phyloP scores from a whole-genome alignment of 2,113 vertebrate species.

The Lampris incognitus region DNA sequence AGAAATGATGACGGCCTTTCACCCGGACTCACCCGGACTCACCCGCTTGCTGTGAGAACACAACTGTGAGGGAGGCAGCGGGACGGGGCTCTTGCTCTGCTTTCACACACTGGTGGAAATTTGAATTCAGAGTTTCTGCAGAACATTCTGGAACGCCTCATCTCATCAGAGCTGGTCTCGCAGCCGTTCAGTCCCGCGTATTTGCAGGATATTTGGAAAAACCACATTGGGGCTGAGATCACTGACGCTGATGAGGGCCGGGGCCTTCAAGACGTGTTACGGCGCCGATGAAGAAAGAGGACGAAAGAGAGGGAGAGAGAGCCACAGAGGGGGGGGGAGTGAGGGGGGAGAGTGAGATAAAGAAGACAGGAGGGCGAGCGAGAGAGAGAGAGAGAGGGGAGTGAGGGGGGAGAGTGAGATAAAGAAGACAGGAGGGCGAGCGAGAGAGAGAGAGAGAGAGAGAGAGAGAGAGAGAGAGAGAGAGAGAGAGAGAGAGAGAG shows the following conservation, averaged over 20 bases:
- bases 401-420: no score
- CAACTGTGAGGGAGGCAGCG: neutral
- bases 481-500: neutral
- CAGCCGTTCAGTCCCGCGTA: conserved; percentile 10
- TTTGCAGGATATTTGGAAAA: conserved; percentile 17
- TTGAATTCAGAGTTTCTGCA: neutral
- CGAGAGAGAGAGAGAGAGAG: conserved; percentile 10
- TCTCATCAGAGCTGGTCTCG: neutral
- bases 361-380: neutral
- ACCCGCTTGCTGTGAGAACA: neutral
- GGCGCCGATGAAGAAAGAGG: conserved; percentile 18
- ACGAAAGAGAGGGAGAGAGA: neutral
- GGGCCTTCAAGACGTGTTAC: conserved; percentile 24
- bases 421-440: neutral
- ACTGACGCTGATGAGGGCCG: conserved; percentile 37
- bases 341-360: no score
- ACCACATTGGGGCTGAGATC: conserved; percentile 14
- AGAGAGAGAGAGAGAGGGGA: conserved; percentile 13
- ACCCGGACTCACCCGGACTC: no score
- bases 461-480: no score
- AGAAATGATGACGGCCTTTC: neutral
- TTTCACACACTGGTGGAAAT: neutral
- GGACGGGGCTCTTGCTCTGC: neutral
- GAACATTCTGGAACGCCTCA: neutral
- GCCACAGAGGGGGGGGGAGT: neutral